phyloP scores from a whole-genome alignment of 2,888 invertebrate genomes.

The Lasioglossum morio region DNA sequence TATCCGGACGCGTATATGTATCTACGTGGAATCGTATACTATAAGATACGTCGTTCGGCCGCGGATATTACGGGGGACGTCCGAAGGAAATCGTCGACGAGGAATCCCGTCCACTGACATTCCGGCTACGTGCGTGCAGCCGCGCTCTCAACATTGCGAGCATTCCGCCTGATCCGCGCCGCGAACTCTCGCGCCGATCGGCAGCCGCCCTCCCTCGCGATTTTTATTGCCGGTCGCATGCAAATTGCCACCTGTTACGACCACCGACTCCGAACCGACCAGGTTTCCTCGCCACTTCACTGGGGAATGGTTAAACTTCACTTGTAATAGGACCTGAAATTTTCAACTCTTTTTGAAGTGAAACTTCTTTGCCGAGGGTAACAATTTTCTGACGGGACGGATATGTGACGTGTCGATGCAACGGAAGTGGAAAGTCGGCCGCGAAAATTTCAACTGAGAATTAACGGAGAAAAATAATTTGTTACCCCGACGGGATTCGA shows the following conservation, averaged over 20 bases:
- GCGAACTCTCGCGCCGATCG: conserved; percentile 32
- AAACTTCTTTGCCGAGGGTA: too few relatives aligned
- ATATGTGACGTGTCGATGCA: too few relatives aligned
- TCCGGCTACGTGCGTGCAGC: conserved; percentile 73
- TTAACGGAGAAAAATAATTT: too few relatives aligned
- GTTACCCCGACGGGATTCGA: too few relatives aligned
- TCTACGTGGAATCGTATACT: background rate
- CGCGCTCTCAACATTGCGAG: conserved; percentile 68
- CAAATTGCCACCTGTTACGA: conserved; percentile 55
- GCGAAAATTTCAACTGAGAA: too few relatives aligned
- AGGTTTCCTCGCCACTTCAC: too few relatives aligned
- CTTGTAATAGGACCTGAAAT: too few relatives aligned
- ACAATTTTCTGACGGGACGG: too few relatives aligned
- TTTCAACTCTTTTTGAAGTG: too few relatives aligned
- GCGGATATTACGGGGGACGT: conserved; percentile 36
- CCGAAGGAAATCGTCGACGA: conserved; percentile 64
- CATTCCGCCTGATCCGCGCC: conserved; percentile 57
- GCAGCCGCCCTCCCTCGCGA: conserved; percentile 33
- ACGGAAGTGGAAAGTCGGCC: too few relatives aligned
- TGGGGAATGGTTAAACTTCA: too few relatives aligned
- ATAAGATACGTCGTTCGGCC: background rate
- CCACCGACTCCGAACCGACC: background rate
- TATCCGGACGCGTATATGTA: conserved; percentile 15
- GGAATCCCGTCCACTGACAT: conserved; percentile 73
- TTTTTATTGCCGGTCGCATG: conserved; percentile 41